Base-by-base conservation (phyloP, 2,797 vertebrate genomes). In the Poeciliopsis paucimaculata region DNA sequence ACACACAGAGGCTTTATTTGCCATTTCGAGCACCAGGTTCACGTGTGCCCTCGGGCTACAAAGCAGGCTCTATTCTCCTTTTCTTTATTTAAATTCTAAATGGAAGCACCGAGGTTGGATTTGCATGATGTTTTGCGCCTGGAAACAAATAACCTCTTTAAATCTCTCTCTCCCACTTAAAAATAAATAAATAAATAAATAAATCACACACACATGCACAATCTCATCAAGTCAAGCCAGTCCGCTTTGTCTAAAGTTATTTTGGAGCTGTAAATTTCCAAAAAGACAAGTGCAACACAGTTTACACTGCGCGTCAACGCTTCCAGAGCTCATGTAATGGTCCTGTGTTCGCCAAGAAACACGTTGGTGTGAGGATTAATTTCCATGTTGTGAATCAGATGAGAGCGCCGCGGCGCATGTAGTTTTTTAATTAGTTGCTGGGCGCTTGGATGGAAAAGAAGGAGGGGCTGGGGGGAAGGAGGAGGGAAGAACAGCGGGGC, bases 361-460 rank as follows among this genome's bases (percentile, higher is more conserved):
- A 96, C 97, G 96, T 97, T 98, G 97, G 97, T 97, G 94, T 95
- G 96, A 95, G 97, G 97, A 97, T 98, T 98, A 97, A 97, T 98
- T 97, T 98, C 96, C 97, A 96, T 96, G 96, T 96, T 97, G 97
- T 97, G 97, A 97, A 97, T 97, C 96, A 97, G 97, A 97, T 94
- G 92, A 95, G 96, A 95, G 96, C 96, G 95, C 95, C 96, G 94
- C 95, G 93, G 96, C 95, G 97, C 97, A 98, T 98, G 97, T 95
- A 96, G 97, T 96, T 97, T 97, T 97, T 98, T 98, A 98, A 98
- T 98, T 98, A 98, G 97, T 91, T 95, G 92, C 93, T 94, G 94
- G 95, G 96, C 95, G 95, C 95, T 96, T 96, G 96, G 95, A 95
- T 95, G 96, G 96, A 96, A 95, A 94, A 94, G 88, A 92, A 95